Conservation (phyloP, 2,888 invertebrate genomes). For the Plusia festucae region DNA sequence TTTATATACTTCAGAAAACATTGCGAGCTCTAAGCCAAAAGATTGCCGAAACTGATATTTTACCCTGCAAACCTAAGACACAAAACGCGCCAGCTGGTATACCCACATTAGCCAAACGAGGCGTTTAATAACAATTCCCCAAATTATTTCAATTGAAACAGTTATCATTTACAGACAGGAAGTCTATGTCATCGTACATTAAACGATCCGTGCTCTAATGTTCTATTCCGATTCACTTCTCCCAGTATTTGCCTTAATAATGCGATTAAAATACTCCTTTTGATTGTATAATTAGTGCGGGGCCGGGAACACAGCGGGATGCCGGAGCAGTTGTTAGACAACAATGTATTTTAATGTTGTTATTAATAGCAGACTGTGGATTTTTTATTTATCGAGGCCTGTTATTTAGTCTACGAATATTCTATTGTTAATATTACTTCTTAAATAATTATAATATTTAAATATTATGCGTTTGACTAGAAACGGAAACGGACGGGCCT, state of each 20-base stretch:
- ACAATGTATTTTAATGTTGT: slow-evolving; percentile 8
- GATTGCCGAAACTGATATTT: not conserved
- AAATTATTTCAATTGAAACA: not conserved
- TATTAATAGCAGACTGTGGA: no score
- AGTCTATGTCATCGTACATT: slow-evolving; percentile 1
- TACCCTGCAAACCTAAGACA: not conserved
- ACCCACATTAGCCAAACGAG: not conserved
- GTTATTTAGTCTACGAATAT: no score
- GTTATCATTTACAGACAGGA: slow-evolving; percentile 5
- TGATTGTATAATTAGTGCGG: slow-evolving; percentile 46
- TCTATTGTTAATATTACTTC: no score
- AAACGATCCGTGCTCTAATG: slow-evolving; percentile 25
- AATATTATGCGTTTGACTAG: no score
- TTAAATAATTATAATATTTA: no score
- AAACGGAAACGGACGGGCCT: no score
- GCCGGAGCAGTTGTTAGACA: not conserved
- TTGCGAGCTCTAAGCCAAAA: not conserved
- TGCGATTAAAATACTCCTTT: slow-evolving; percentile 57
- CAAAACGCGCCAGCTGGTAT: not conserved
- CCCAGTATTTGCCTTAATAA: slow-evolving; percentile 49
- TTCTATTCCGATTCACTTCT: slow-evolving; percentile 41
- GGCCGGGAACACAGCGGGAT: slow-evolving; percentile 38
- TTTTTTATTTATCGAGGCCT: no score
- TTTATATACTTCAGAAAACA: no score
- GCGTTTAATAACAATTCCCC: not conserved